Percentiles rank a stretch among this genome's conserved stretches.
Conservation (phyloP, 2,888 invertebrate genomes). For the Druceiella hillmani region DNA sequence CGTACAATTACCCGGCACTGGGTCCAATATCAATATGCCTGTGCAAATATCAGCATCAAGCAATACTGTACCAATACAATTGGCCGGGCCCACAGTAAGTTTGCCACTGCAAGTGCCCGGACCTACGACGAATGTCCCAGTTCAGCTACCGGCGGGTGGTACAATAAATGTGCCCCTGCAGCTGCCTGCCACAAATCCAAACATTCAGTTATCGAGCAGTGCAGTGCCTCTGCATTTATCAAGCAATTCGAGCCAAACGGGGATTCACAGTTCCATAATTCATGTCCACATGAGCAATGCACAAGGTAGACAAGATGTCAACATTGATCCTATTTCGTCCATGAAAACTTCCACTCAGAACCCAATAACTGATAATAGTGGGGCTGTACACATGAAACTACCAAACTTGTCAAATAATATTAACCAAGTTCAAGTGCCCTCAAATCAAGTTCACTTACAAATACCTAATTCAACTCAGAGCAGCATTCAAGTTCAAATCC, state of each 20-base stretch:
- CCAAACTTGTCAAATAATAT: conserved; percentile 39
- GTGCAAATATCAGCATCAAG: conserved; percentile 41
- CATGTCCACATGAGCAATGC: conserved; percentile 43
- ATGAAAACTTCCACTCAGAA: conserved; percentile 37
- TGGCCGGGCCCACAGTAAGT: conserved; percentile 36
- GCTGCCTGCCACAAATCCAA: conserved; percentile 36
- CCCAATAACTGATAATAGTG: conserved; percentile 34
- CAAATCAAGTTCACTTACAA: conserved; percentile 32
- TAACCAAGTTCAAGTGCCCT: too few species aligned
- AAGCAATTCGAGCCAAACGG: conserved; percentile 35
- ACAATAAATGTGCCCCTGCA: conserved; percentile 46
- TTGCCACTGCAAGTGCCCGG: conserved; percentile 43
- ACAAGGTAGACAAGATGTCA: conserved; percentile 30
- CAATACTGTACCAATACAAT: conserved; percentile 39
- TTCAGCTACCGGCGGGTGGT: conserved; percentile 42
- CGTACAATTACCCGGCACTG: conserved; percentile 45
- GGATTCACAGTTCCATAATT: conserved; percentile 40
- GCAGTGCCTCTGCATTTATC: conserved; percentile 42
- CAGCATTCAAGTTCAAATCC: conserved; percentile 31
- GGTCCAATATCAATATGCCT: conserved; percentile 45
- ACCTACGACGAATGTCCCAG: conserved; percentile 37
- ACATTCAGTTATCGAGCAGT: conserved; percentile 36
- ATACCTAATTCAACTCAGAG: conserved; percentile 28
- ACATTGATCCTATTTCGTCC: conserved; percentile 36
- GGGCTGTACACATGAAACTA: conserved; percentile 40